A percentile compares a stretch with the other conserved stretches of the same genome.
phyloP scores from a whole-genome alignment of 2,888 invertebrate genomes.

The Matsumyia berberina region DNA sequence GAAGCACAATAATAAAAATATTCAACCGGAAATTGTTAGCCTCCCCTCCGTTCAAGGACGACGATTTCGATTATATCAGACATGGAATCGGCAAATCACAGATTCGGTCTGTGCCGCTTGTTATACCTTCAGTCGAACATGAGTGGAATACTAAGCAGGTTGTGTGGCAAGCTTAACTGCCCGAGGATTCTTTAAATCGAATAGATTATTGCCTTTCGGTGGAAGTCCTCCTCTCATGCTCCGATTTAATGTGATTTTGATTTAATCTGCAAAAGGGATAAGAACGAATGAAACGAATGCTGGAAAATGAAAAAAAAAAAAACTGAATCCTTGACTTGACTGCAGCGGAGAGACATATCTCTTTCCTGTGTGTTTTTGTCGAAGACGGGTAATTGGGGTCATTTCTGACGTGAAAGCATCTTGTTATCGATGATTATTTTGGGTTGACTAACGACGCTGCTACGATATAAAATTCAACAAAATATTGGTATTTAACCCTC shows the following conservation, averaged over 20 bases:
- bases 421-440: too few species aligned
- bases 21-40: not conserved
- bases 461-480: too few species aligned
- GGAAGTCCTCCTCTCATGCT: not conserved
- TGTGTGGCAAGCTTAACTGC: not conserved
- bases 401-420: too few species aligned
- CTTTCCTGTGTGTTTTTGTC: too few species aligned
- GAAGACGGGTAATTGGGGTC: too few species aligned
- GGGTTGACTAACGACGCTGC: too few species aligned
- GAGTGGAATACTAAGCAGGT: conserved; percentile 9
- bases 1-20: conserved; percentile 6
- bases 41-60: not conserved
- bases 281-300: not conserved
- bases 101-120: too few species aligned
- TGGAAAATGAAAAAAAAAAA: not conserved
- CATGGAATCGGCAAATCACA: not conserved
- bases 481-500: too few species aligned
- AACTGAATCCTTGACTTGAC: too few species aligned
- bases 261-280: conserved; percentile 1
- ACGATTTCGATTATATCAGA: conserved; percentile 14
- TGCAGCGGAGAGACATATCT: too few species aligned
- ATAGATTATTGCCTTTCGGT: not conserved
- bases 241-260: not conserved
- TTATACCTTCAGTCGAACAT: not conserved
- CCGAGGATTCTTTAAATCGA: not conserved